Conservation (phyloP, 1,140 invertebrate genomes). For the Alviniconcha marisindica region DNA sequence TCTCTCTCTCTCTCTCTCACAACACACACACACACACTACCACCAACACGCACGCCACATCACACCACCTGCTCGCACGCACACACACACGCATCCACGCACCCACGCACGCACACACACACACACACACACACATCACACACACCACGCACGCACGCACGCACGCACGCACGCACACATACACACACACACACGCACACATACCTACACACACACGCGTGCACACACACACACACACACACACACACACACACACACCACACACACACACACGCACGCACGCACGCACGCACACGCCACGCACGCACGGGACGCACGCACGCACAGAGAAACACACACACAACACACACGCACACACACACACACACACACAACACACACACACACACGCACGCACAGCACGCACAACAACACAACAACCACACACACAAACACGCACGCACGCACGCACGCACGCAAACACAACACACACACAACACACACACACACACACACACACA, state of each 20-base stretch:
- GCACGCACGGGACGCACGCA: neutral
- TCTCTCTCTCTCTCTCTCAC: neutral
- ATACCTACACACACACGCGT: neutral
- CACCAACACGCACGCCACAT: neutral
- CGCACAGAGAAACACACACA: neutral
- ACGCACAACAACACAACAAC: neutral
- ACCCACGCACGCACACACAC: neutral
- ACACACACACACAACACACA: neutral
- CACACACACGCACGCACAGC: slow-evolving; percentile 2
- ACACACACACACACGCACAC: slow-evolving; percentile 17
- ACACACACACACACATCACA: slow-evolving; percentile 24
- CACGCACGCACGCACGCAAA: neutral
- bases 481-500: neutral
- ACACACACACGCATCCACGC: neutral
- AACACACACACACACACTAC: neutral
- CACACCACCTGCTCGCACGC: neutral
- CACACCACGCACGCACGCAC: slow-evolving; percentile 7
- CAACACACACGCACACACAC: neutral
- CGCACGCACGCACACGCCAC: neutral
- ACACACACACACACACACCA: slow-evolving; percentile 30
- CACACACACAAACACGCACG: neutral
- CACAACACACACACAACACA: slow-evolving; percentile 11
- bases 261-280: neutral
- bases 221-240: slow-evolving; percentile 21
- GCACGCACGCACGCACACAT: slow-evolving; percentile 6